Evolutionary conservation across 37 sponge, comb jelly and placozoan genomes (phyloP), one percentile per base, ranked within the genome.

Genomic region (Aphrocallistes beatrix): DNA sequence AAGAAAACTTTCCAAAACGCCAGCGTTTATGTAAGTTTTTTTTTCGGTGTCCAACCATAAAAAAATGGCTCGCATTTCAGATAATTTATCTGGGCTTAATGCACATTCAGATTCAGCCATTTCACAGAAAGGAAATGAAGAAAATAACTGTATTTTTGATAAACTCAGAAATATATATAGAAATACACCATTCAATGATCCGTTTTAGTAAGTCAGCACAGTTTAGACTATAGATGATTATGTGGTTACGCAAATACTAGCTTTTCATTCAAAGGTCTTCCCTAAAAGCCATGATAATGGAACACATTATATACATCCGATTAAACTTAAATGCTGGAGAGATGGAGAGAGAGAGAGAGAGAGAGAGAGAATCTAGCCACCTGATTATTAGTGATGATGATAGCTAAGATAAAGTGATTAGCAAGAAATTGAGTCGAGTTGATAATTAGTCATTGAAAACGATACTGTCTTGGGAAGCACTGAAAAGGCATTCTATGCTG

Each of bases 241-340:
- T 60, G 75, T 60, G 75, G 75, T 60, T 30, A 60, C 75, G 75
- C 75, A 60, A 60, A 25, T 60, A 30, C 75, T 60, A 60, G 28
- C 75, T 60, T 60, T 60, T 60, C 75, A 60, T 13, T 60, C 25
- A 30, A 60, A 28, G 21, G 75, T 19, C 75, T 60, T 60, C 75
- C n/a, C 75, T 19, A 28, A 60, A 60, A 32, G 75, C 75, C 10
- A 60, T 60, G 75, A 60, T 60, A 60, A 60, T 60, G 6, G n/a
- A 60, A 28, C 75, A 60, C 75, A 60, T 60, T 60, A n/a, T n/a
- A n/a, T n/a, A n/a, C n/a, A n/a, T n/a, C n/a, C n/a, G n/a, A n/a
- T n/a, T n/a, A n/a, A n/a, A n/a, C n/a, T n/a, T n/a, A n/a, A n/a
- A n/a, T n/a, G n/a, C n/a, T n/a, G n/a, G n/a, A n/a, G n/a, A n/a